These are phyloP conservation scores for Tanytarsus gracilentus DNA, from an alignment of 2,888 invertebrate genomes.

Conservation along the genomic window DNA sequence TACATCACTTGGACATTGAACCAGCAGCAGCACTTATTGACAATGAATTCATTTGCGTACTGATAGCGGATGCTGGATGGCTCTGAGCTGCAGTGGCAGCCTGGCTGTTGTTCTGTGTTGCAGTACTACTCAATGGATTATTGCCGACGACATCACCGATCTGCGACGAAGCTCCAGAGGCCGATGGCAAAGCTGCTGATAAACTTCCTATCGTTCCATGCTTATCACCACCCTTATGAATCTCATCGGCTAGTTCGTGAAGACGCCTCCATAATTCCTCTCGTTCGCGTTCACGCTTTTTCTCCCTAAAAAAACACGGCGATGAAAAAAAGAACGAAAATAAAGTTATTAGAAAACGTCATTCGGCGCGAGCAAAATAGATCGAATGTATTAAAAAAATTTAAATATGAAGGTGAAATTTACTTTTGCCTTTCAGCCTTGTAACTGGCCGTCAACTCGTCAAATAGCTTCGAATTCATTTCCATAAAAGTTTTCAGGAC, in stretches of 20 bases:
- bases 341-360: not conserved
- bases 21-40: conserved; percentile 33
- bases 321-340: not conserved
- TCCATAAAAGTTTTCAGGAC: conserved; percentile 95
- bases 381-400: not conserved
- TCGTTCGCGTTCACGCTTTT: conserved; percentile 75
- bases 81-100: not conserved
- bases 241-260: conserved; percentile 59
- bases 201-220: conserved; percentile 12
- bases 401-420: conserved; percentile 40
- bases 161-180: not conserved
- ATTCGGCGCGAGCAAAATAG: not conserved
- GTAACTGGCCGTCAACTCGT: conserved; percentile 94
- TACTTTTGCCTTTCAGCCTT: conserved; percentile 99
- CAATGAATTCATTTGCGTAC: conserved; percentile 24
- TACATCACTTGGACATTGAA: conserved; percentile 36
- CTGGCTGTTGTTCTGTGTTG: conserved; percentile 22
- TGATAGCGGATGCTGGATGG: conserved; percentile 21
- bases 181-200: not conserved
- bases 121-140: conserved; percentile 11
- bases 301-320: conserved; percentile 37
- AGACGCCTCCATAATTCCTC: conserved; percentile 96
- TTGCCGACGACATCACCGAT: not conserved
- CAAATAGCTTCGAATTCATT: conserved; percentile 93
- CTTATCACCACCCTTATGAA: conserved; percentile 13